These are phyloP conservation scores for Lordiphosa andalusiaca DNA, from an alignment of 2,888 invertebrate genomes.

Conservation along the genomic window DNA sequence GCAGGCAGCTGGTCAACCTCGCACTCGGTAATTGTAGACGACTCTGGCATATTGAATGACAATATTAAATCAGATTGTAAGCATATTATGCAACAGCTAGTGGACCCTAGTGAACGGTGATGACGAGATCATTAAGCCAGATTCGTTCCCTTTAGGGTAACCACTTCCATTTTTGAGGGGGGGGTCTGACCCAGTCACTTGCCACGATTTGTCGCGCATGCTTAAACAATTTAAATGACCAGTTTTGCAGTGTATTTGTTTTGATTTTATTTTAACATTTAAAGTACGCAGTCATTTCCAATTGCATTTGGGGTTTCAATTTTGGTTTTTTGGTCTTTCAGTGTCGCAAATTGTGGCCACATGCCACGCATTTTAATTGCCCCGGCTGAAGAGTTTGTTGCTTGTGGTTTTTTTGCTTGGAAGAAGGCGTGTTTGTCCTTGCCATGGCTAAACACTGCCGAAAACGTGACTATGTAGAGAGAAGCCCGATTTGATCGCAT, in stretches of 20 bases:
- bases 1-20: slow-evolving; percentile 17
- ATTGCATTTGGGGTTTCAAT: slow-evolving; percentile 28
- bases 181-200: slow-evolving; percentile 47
- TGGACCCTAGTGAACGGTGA: slow-evolving; percentile 36
- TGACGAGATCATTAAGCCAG: slow-evolving; percentile 41
- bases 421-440: slow-evolving; percentile 33
- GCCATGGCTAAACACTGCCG: slow-evolving; percentile 38
- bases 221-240: slow-evolving; percentile 68
- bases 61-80: slow-evolving; percentile 55
- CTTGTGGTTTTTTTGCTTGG: too few relatives aligned
- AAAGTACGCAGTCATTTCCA: slow-evolving; percentile 63
- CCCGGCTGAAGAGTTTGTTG: slow-evolving; percentile 11
- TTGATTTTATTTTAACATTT: too few relatives aligned
- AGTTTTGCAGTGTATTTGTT: slow-evolving; percentile 30
- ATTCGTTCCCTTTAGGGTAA: slow-evolving; percentile 21
- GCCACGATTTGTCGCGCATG: slow-evolving; percentile 48
- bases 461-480: slow-evolving; percentile 60
- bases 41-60: slow-evolving; percentile 66
- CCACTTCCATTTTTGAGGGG: slow-evolving; percentile 9
- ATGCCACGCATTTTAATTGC: slow-evolving; percentile 64
- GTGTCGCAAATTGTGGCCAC: slow-evolving; percentile 62
- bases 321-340: slow-evolving; percentile 38
- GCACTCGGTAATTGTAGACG: slow-evolving; percentile 57
- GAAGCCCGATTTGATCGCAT: slow-evolving; percentile 13
- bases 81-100: slow-evolving; percentile 63